Evolutionary conservation across 2,888 invertebrate genomes (phyloP), one percentile per base, ranked within the genome.

Genomic region (Eupithecia centaureata): DNA sequence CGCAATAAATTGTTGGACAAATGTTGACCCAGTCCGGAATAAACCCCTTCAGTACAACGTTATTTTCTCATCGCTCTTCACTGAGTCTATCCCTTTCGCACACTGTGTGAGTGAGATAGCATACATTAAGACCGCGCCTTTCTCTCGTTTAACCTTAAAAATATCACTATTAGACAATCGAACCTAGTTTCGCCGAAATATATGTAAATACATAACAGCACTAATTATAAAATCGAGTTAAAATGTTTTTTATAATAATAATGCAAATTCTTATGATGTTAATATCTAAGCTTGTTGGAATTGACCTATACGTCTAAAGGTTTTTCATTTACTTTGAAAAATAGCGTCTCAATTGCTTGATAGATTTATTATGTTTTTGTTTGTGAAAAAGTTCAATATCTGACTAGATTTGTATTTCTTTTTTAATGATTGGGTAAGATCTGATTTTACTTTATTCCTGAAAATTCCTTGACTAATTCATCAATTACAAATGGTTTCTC

Each of bases 221-320:
- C 47, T 22, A 18, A 18, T 47, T 12, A 22, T 22, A 22, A 47
- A 47, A 47, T 47, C 1, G 3, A 47, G 22, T 47, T 47, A 47
- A 42, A 42, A n/a, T 47, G 42, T 61, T 54, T 67, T 61, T 67
- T 38, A 38, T n/a, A 38, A n/a, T 8, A 18, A 42, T 18, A 47
- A 22, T 47, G 47, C 47, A 47, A 47, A 47, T 47, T 47, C 47
- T 47, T 47, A 47, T 47, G 47, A 47, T 47, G 47, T 22, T 18
- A 22, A 47, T 47, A 18, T 22, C 12, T 47, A 22, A 47, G 47
- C 22, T 47, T 47, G 47, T 47, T 47, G 12, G 22, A 22, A 1
- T 38, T 38, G 1, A 18, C 10, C 22, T 47, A 47, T 47, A 47
- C 47, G 47, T 12, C 35, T n/a, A 3, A 0, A 12, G 22, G n/a